Conservation (phyloP, 2,797 vertebrate species). For the Dicrostonyx torquatus region DNA sequence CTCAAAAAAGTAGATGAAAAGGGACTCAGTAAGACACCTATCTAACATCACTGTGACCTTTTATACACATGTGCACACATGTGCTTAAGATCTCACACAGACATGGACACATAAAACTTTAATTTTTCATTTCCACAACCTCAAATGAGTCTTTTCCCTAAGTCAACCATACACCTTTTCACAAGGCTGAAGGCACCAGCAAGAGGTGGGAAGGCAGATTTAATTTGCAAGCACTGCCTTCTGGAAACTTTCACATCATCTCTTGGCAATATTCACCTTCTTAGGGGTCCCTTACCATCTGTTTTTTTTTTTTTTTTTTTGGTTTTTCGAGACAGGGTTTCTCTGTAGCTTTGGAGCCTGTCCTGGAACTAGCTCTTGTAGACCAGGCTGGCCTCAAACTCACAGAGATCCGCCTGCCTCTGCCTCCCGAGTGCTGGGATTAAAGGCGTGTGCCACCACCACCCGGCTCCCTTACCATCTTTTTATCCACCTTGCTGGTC, state of each 20-base stretch:
- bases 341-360: too few species aligned
- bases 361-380: too few species aligned
- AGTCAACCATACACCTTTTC: conserved; percentile 35
- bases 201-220: conserved; percentile 53
- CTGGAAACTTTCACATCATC: neutral
- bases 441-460: too few species aligned
- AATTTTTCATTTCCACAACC: neutral
- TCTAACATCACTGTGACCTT: neutral
- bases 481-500: conserved; percentile 3
- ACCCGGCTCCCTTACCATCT: conserved; percentile 58
- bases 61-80: neutral
- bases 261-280: neutral
- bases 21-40: neutral
- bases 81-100: neutral
- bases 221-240: conserved; percentile 51
- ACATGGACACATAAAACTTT: neutral
- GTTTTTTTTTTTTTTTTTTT: too few species aligned
- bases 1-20: neutral
- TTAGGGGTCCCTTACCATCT: conserved; percentile 53
- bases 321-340: too few species aligned
- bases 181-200: neutral
- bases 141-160: neutral
- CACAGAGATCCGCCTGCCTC: too few species aligned
- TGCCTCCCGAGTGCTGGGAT: too few species aligned
- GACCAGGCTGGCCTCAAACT: too few species aligned